These are phyloP conservation scores for Saguinus midas DNA, from an alignment of 2,113 vertebrate genomes.

Conservation along the genomic window DNA sequence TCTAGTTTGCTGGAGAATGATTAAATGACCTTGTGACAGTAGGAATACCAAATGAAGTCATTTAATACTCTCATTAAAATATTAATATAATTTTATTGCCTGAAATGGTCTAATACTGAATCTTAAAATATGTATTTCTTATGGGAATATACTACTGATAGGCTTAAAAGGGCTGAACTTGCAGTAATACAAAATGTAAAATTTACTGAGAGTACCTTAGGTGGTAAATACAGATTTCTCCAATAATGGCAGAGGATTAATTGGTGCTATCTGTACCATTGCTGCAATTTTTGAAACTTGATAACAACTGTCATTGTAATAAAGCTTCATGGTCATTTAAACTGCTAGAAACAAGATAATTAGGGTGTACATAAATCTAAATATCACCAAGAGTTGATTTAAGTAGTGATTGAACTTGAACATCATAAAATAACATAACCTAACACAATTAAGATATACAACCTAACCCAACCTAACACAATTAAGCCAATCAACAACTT, in stretches of 20 bases:
- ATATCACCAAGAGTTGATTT: background rate
- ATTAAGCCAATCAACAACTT: background rate
- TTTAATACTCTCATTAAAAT: slow-evolving; percentile 41
- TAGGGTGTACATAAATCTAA: background rate
- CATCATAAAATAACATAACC: background rate
- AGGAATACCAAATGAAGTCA: background rate
- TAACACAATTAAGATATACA: too few species aligned
- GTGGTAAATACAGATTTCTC: background rate
- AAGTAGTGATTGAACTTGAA: background rate
- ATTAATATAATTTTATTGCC: slow-evolving; percentile 45
- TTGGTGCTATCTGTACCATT: background rate
- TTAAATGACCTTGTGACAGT: slow-evolving; percentile 26
- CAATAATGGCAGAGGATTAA: background rate
- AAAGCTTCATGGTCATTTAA: background rate
- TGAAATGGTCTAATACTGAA: slow-evolving; percentile 14
- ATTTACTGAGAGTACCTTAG: background rate
- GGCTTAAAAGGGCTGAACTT: background rate
- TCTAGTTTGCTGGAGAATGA: background rate
- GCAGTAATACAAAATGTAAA: background rate
- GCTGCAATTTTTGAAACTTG: background rate
- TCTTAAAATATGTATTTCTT: background rate
- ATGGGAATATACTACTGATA: background rate
- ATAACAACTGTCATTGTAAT: background rate
- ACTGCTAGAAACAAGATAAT: background rate
- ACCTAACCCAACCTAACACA: too few species aligned